These are phyloP conservation scores for Mugil cephalus DNA, from an alignment of 2,113 vertebrate genomes.

Conservation along the genomic window DNA sequence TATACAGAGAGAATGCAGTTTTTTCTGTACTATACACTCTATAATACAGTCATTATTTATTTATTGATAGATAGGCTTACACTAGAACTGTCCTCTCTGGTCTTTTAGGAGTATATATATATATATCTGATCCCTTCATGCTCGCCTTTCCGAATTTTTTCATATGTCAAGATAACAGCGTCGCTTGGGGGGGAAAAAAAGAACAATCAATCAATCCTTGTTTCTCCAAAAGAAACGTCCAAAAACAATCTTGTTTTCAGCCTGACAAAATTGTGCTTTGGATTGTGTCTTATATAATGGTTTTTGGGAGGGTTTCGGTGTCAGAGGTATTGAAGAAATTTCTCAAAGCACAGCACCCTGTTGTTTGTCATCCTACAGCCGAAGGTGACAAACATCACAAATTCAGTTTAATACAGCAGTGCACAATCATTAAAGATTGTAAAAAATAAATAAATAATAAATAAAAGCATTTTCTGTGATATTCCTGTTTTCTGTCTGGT, in stretches of 20 bases:
- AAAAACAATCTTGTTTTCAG: slow-evolving; percentile 8
- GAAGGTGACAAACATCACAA: neutral
- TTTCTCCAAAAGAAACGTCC: slow-evolving; percentile 4
- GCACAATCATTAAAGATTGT: neutral
- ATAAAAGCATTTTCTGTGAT: neutral
- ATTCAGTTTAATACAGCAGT: neutral
- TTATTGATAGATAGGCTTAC: too few relatives aligned
- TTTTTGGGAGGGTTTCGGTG: neutral
- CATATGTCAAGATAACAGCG: slow-evolving; percentile 7
- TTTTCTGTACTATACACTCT: too few relatives aligned
- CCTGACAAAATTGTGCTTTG: slow-evolving; percentile 9
- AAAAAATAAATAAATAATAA: neutral
- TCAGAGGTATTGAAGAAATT: slow-evolving; percentile 7
- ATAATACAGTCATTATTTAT: too few relatives aligned
- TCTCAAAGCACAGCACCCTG: neutral
- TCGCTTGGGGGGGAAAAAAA: neutral
- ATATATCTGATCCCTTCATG: slow-evolving; percentile 16
- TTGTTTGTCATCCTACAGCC: slow-evolving; percentile 10
- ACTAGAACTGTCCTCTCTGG: neutral
- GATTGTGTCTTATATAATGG: slow-evolving; percentile 4
- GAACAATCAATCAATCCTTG: neutral
- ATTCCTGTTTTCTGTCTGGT: slow-evolving; percentile 6
- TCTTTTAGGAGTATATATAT: slow-evolving; percentile 35
- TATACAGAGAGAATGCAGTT: too few relatives aligned
- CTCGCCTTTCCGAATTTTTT: slow-evolving; percentile 11